Conservation (phyloP, 2,888 invertebrate species). For the Holacanthella duospinosa region DNA sequence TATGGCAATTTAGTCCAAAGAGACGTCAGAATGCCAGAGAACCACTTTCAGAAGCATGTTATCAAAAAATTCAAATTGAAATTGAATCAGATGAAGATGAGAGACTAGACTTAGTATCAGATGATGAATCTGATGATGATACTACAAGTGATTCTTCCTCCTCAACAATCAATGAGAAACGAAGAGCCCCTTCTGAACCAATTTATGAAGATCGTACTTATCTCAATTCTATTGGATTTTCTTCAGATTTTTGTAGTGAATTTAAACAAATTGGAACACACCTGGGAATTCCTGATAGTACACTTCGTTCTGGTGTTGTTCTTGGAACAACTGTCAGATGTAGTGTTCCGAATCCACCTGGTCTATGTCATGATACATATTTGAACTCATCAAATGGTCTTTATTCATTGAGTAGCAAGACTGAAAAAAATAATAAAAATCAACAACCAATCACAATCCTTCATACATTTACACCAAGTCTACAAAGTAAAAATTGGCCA, state of each 20-base stretch:
- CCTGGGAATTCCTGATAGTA: constrained; percentile 13
- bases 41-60: constrained; percentile 28
- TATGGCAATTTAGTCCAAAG: constrained; percentile 21
- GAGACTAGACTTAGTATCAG: too few species aligned
- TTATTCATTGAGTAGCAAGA: background rate
- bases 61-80: constrained; percentile 27
- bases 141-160: constrained; percentile 16
- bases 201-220: constrained; percentile 47
- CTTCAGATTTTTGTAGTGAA: constrained; percentile 27
- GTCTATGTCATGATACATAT: constrained; percentile 5
- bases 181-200: constrained; percentile 36
- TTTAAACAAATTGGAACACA: constrained; percentile 22
- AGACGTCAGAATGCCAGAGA: constrained; percentile 14
- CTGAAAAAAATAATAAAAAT: constrained; percentile 8
- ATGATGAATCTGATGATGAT: constrained; percentile 15
- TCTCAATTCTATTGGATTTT: constrained; percentile 48
- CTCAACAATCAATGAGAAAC: background rate
- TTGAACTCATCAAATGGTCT: background rate
- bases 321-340: constrained; percentile 28
- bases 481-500: constrained; percentile 27
- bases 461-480: constrained; percentile 26
- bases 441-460: constrained; percentile 8
- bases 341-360: constrained; percentile 14
- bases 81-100: constrained; percentile 11
- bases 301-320: constrained; percentile 20